Conservation (phyloP, 2,888 invertebrate species). For the Antheraea assamensis region DNA sequence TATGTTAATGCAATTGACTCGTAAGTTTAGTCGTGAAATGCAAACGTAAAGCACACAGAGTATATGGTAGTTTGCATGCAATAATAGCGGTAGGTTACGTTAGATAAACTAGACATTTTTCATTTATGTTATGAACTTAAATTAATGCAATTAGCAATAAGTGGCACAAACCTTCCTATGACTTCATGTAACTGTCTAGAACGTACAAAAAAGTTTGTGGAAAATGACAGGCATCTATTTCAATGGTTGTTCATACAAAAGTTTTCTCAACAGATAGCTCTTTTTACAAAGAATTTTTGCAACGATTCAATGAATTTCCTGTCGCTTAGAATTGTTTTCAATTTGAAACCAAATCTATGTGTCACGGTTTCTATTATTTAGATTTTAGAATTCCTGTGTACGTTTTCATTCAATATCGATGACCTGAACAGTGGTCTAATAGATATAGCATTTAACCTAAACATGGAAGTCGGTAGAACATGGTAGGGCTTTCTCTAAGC, state of each 20-base stretch:
- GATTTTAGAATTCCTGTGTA: background rate
- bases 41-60: no score
- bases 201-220: slow-evolving; percentile 27
- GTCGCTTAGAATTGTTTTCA: background rate
- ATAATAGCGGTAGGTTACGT: background rate
- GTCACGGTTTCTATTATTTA: background rate
- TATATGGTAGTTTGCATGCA: no score
- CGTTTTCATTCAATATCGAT: no score
- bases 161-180: slow-evolving; percentile 17
- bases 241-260: slow-evolving; percentile 17
- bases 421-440: no score
- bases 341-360: background rate
- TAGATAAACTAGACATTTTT: background rate
- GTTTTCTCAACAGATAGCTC: slow-evolving; percentile 15
- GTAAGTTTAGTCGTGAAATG: no score
- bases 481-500: no score
- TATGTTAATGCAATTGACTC: no score
- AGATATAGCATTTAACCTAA: no score
- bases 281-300: slow-evolving; percentile 23
- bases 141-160: background rate
- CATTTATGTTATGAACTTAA: background rate
- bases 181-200: slow-evolving; percentile 28
- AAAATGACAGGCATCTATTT: slow-evolving; percentile 23
- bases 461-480: no score
- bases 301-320: slow-evolving; percentile 20